phyloP scores from a whole-genome alignment of 2,888 invertebrate genomes.

The Pachymerium ferrugineum region DNA sequence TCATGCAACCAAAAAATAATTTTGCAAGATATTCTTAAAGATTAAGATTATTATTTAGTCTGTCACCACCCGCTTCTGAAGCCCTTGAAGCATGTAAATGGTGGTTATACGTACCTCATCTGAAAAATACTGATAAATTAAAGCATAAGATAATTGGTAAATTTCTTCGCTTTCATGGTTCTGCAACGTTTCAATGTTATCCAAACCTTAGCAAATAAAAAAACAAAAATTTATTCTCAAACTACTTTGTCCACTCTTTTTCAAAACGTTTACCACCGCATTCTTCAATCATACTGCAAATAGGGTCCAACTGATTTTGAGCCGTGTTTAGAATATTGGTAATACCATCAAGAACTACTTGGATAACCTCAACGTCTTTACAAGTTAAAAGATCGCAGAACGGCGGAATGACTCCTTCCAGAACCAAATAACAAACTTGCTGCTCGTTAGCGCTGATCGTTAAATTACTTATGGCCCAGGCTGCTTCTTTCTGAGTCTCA shows the following conservation, averaged over 20 bases:
- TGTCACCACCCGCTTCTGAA: too few relatives aligned
- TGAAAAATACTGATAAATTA: slow-evolving; percentile 96
- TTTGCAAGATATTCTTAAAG: too few relatives aligned
- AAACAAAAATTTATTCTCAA: background rate
- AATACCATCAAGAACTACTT: slow-evolving; percentile 94
- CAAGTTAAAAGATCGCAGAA: slow-evolving; percentile 91
- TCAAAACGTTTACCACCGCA: slow-evolving; percentile 65
- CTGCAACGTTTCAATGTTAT: slow-evolving; percentile 94
- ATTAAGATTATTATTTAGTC: too few relatives aligned
- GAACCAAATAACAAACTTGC: slow-evolving; percentile 76
- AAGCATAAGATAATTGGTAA: slow-evolving; percentile 97
- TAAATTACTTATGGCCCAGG: slow-evolving; percentile 98
- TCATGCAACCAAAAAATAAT: too few relatives aligned
- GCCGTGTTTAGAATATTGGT: slow-evolving; percentile 97
- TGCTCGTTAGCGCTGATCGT: slow-evolving; percentile 94
- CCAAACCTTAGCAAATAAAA: slow-evolving; percentile 58
- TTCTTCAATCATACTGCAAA: slow-evolving; percentile 91
- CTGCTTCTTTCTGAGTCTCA: slow-evolving; percentile 99
- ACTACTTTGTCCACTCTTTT: slow-evolving; percentile 30
- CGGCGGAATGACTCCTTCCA: slow-evolving; percentile 87
- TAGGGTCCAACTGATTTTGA: slow-evolving; percentile 62
- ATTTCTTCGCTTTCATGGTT: slow-evolving; percentile 98
- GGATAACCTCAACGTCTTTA: slow-evolving; percentile 86
- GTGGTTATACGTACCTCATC: slow-evolving; percentile 65
- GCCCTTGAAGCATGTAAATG: too few relatives aligned